phyloP scores from a whole-genome alignment of 2,113 vertebrate species.

The Embiotoca jacksoni region DNA sequence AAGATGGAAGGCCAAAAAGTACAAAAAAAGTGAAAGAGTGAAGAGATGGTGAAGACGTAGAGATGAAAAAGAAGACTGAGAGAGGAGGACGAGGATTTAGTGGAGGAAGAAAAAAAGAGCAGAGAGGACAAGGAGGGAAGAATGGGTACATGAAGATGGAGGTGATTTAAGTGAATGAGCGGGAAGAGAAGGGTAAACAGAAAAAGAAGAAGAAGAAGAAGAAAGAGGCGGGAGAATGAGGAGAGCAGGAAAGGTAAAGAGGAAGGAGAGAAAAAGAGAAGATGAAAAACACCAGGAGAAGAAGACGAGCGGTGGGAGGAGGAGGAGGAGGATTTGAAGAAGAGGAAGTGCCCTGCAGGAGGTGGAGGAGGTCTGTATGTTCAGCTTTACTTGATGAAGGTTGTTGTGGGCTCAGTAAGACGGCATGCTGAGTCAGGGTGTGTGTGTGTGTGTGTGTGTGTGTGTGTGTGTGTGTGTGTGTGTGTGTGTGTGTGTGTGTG shows the following conservation, averaged over 20 bases:
- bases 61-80: background rate
- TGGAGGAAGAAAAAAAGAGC: background rate
- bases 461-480: conserved; percentile 30
- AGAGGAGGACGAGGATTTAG: background rate
- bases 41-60: background rate
- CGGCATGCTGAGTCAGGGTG: conserved; percentile 62
- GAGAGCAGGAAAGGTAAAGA: background rate
- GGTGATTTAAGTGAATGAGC: background rate
- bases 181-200: background rate
- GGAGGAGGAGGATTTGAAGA: background rate
- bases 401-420: conserved; percentile 59
- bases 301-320: background rate
- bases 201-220: background rate
- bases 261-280: background rate
- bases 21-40: too few species aligned
- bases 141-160: too few species aligned
- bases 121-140: background rate
- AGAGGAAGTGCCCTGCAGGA: conserved; percentile 60
- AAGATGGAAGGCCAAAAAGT: background rate
- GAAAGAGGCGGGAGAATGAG: too few species aligned
- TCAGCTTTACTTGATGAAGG: conserved; percentile 66
- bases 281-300: background rate
- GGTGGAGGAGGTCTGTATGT: conserved; percentile 59
- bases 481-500: conserved; percentile 36
- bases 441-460: conserved; percentile 45